Conservation (phyloP, 2,888 invertebrate species). For the Anodontia alba region DNA sequence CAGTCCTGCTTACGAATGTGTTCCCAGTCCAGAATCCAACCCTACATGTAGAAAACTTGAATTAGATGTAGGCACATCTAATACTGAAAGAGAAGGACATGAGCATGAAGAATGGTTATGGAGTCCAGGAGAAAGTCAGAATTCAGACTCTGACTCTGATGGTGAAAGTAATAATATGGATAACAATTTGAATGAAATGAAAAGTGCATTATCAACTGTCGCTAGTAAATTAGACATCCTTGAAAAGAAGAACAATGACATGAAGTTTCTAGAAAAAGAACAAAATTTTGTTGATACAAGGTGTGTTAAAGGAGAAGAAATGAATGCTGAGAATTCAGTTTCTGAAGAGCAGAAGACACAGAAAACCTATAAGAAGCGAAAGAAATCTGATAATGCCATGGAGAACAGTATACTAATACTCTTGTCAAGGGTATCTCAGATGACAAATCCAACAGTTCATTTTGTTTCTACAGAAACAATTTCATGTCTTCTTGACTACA, state of each 20-base stretch:
- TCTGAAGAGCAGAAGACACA: background rate
- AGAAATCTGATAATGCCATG: slow-evolving; percentile 25
- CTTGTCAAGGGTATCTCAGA: slow-evolving; percentile 78
- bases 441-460: slow-evolving; percentile 70
- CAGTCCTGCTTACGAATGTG: background rate
- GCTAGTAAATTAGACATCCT: too few species aligned
- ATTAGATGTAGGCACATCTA: background rate
- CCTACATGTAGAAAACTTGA: background rate
- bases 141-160: slow-evolving; percentile 8
- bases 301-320: too few species aligned
- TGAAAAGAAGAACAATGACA: too few species aligned
- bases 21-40: background rate
- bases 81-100: background rate
- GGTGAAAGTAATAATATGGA: background rate
- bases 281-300: too few species aligned
- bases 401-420: slow-evolving; percentile 77
- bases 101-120: background rate
- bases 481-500: slow-evolving; percentile 73
- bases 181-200: background rate
- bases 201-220: background rate
- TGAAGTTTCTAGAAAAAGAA: too few species aligned
- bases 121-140: slow-evolving; percentile 14
- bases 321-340: too few species aligned
- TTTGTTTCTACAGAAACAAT: slow-evolving; percentile 67
- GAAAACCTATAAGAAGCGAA: slow-evolving; percentile 8